A percentile compares a stretch with the other conserved stretches of the same genome.
These are phyloP conservation scores for Yponomeuta plumbellus DNA, from an alignment of 2,888 invertebrate species.

Conservation along the genomic window DNA sequence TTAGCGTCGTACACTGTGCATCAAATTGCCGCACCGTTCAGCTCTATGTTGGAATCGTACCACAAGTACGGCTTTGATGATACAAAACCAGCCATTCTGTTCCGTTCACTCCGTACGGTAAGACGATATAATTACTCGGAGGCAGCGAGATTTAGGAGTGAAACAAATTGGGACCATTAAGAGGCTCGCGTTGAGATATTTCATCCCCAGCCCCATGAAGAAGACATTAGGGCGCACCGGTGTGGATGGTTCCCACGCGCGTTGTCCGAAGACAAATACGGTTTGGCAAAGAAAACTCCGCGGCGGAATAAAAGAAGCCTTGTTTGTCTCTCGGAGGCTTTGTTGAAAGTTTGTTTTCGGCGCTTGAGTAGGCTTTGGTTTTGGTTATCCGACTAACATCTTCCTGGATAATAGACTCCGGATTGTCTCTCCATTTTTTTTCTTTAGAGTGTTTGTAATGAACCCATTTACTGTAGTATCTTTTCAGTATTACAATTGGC, in stretches of 20 bases:
- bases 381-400: no score
- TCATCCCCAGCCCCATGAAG: constrained; percentile 60
- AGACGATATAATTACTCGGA: constrained; percentile 71
- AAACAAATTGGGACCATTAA: constrained; percentile 74
- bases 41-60: no score
- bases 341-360: not conserved
- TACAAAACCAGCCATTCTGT: not conserved
- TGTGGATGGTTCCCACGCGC: constrained; percentile 62
- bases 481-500: no score
- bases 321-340: constrained; percentile 1
- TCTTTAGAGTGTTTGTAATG: no score
- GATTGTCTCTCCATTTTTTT: no score
- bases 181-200: constrained; percentile 71
- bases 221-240: constrained; percentile 60
- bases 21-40: no score
- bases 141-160: constrained; percentile 69
- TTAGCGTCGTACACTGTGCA: no score
- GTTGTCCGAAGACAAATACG: constrained; percentile 43
- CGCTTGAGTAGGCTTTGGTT: not conserved
- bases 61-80: no score
- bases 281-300: constrained; percentile 6
- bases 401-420: no score
- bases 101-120: constrained; percentile 26
- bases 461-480: no score
- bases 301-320: not conserved